phyloP scores from a whole-genome alignment of 2,797 vertebrate species.

The Prionace glauca region DNA sequence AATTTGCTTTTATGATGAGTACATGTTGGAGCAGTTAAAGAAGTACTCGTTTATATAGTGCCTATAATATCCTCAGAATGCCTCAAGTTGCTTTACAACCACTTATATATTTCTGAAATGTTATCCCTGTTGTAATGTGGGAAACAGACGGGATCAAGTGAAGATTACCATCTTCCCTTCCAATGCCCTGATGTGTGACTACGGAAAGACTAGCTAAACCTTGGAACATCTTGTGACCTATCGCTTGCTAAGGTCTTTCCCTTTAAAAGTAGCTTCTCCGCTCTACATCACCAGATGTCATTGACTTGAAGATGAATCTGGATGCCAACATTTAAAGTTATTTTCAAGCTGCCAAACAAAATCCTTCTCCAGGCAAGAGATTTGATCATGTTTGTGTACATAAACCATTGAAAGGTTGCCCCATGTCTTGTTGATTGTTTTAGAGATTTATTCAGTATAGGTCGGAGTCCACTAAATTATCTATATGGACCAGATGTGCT shows the following conservation, averaged over 20 bases:
- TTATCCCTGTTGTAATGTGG: not conserved
- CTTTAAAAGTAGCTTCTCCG: not conserved
- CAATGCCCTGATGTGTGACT: not conserved
- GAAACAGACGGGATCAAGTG: not conserved
- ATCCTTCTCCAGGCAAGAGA: not conserved
- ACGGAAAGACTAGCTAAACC: not conserved
- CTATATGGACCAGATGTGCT: not conserved
- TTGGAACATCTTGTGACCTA: not conserved
- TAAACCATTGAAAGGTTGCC: not conserved
- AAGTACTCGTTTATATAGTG: not conserved
- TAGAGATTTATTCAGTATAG: not conserved
- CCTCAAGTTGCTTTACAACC: not conserved
- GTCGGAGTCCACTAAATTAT: not conserved
- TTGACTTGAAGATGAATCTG: not conserved
- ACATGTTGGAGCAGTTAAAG: not conserved
- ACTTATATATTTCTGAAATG: not conserved
- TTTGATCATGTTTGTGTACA: not conserved
- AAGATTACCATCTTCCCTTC: not conserved
- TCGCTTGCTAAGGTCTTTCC: not conserved
- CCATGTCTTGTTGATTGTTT: not conserved
- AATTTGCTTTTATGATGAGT: not conserved
- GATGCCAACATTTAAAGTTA: not conserved
- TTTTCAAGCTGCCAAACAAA: not conserved
- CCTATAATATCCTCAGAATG: not conserved
- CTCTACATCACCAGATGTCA: not conserved